Base-by-base conservation (phyloP, 2,888 invertebrate genomes). In the Caradrina kadenii region DNA sequence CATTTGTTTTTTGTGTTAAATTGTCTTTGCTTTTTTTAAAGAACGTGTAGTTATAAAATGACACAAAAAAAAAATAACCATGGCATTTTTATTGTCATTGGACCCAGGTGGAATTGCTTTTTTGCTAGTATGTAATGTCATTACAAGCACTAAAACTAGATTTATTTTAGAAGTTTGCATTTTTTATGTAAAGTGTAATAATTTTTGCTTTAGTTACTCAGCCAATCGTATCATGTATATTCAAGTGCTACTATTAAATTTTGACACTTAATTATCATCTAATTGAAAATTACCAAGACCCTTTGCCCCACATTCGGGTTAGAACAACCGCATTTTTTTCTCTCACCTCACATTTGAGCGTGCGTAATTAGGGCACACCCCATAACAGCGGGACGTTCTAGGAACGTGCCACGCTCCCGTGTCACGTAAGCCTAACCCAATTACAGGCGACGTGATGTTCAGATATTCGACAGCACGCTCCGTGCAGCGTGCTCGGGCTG, bases 391-490 rank as follows among this genome's bases (percentile, higher is more conserved):
- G 86, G 89, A 73, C 72, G 76, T 82, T 80, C 77, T 77, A 84
- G 77, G 83, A 82, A 95, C 95, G 95, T 95, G 95, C 92, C 91
- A 87, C 77, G 80, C 80, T 84, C 83, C 75, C 83, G 86, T 87
- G 93, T 94, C 95, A 95, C 95, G 95, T 95, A 94, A 92, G 91
- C 92, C 90, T 94, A 94, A 94, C 95, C 95, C 95, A 95, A 95
- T 95, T 95, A 95, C 92, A 87, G 69, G 83, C 83, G 90, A 93
- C 93, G 94, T 95, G 94, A 94, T 91, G 93, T 90, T 91, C 91
- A 88, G 91, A 90, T 87, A 91, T 93, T 92, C 91, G 92, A 90
- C 91, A 92, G 92, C 90, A 88, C 88, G 86, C 87, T 82, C 78
- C 78, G 82, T 85, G 86, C 83, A 80, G 86, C 84, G 82, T 83